Evolutionary conservation across 2,888 invertebrate species (phyloP).

Genomic region (Deilephila porcellus): DNA sequence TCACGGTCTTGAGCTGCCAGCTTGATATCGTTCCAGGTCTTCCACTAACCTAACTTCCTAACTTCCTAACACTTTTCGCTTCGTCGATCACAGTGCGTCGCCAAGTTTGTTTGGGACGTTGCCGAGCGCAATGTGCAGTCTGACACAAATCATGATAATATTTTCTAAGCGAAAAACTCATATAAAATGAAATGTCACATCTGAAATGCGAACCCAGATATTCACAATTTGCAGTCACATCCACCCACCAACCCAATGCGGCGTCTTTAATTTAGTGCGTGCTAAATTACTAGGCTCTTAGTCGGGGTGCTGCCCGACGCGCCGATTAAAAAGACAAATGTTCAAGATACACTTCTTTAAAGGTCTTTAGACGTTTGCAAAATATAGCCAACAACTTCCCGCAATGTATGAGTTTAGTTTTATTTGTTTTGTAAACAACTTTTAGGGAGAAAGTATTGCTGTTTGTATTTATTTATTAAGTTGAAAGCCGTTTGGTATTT

Average conservation of each 20-base stretch:
- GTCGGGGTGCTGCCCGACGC: neutral
- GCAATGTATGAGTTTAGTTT: constrained; percentile 8
- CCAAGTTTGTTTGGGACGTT: too few species aligned
- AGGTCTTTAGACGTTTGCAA: constrained; percentile 15
- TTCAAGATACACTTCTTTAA: constrained; percentile 17
- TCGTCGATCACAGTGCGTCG: too few species aligned
- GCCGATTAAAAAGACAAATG: constrained; percentile 21
- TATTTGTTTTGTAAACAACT: constrained; percentile 4
- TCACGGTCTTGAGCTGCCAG: too few species aligned
- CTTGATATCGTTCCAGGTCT: too few species aligned
- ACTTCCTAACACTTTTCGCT: too few species aligned
- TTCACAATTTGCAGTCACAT: neutral
- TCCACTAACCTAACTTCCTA: too few species aligned
- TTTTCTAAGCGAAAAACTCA: too few species aligned
- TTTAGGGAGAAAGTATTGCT: neutral
- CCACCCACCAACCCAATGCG: neutral
- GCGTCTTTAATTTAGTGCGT: neutral
- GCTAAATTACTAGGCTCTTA: constrained; percentile 18
- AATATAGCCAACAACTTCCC: neutral
- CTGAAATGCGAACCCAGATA: too few species aligned
- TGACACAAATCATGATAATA: too few species aligned
- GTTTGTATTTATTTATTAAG: neutral
- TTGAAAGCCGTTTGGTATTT: neutral
- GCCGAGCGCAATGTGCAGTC: too few species aligned
- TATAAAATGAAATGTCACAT: too few species aligned